phyloP scores from a whole-genome alignment of 2,797 vertebrate genomes.

The Falco naumanni region DNA sequence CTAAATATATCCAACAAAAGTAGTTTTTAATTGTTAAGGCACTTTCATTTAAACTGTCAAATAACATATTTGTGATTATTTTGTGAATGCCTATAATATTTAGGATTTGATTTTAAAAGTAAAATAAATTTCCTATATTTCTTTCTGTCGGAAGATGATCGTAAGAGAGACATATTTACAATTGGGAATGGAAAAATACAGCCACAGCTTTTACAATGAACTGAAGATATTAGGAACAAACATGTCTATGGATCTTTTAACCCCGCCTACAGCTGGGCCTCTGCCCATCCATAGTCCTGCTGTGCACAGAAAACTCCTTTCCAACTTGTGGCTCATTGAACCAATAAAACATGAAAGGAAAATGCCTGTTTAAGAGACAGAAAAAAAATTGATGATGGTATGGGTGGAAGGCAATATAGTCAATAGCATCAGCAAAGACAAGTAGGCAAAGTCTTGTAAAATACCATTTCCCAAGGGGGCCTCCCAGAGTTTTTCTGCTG shows the following conservation, averaged over 20 bases:
- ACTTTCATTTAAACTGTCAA: background rate
- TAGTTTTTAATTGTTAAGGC: background rate
- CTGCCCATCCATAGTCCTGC: background rate
- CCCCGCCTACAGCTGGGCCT: background rate
- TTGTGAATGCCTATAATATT: background rate
- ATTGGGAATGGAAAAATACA: background rate
- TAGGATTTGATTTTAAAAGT: background rate
- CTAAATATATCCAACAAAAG: background rate
- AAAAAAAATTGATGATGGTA: background rate
- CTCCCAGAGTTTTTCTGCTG: background rate
- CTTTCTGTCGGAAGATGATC: background rate
- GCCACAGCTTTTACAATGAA: background rate
- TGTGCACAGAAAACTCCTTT: background rate
- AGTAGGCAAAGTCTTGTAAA: background rate
- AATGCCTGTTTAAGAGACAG: background rate
- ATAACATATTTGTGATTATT: background rate
- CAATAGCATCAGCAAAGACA: background rate
- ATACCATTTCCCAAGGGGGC: background rate
- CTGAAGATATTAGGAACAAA: background rate
- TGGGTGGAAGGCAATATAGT: background rate
- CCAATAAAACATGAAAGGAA: background rate
- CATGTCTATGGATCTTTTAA: background rate
- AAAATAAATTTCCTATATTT: background rate
- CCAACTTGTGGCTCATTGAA: background rate
- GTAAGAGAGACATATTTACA: background rate